Conservation (phyloP, 2,888 invertebrate genomes). For the Pheosia gnoma region DNA sequence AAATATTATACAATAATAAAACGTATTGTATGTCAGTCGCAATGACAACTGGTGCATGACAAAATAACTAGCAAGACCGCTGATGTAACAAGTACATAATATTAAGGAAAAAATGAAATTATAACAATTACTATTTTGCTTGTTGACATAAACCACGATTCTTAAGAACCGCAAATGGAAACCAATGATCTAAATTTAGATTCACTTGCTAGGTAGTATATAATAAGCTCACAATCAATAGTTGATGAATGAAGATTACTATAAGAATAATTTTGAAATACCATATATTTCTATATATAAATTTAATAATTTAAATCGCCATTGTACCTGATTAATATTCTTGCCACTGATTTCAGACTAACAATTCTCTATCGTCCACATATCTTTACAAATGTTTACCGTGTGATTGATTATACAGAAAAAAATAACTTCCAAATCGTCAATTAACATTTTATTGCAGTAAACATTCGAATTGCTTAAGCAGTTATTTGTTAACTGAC, state of each 20-base stretch:
- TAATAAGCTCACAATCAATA: too few relatives aligned
- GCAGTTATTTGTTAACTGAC: conserved; percentile 13
- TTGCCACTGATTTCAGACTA: neutral
- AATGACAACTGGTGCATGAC: conserved; percentile 55
- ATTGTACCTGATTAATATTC: too few relatives aligned
- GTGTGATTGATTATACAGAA: conserved; percentile 11
- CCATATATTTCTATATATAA: too few relatives aligned
- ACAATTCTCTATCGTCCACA: neutral
- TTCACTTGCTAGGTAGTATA: too few relatives aligned
- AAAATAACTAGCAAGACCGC: conserved; percentile 13
- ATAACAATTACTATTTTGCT: too few relatives aligned
- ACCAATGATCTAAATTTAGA: too few relatives aligned
- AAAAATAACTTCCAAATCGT: conserved; percentile 5
- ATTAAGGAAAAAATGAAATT: neutral
- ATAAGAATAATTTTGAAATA: too few relatives aligned
- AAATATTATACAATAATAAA: conserved; percentile 51
- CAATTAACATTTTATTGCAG: conserved; percentile 15
- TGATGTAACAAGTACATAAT: conserved; percentile 10
- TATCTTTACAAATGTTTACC: neutral
- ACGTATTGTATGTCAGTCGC: conserved; percentile 45
- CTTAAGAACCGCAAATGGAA: too few relatives aligned
- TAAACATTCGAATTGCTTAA: conserved; percentile 15
- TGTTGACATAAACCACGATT: too few relatives aligned
- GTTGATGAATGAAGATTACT: too few relatives aligned
- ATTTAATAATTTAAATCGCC: too few relatives aligned